phyloP scores from a whole-genome alignment of 2,888 invertebrate genomes.

The Phania funesta region DNA sequence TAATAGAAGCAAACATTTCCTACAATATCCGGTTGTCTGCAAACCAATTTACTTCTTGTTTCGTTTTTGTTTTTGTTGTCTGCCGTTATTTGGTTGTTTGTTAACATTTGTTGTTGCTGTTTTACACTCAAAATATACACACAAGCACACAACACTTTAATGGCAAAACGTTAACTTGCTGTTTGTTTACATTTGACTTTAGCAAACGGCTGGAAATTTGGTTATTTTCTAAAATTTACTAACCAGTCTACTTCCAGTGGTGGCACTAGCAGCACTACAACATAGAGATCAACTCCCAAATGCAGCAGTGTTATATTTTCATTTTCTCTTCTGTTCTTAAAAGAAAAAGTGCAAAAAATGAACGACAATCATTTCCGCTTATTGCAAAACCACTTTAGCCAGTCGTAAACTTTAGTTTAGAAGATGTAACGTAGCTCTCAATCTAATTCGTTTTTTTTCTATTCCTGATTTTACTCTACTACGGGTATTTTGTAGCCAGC shows the following conservation, averaged over 20 bases:
- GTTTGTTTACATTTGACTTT: conserved; percentile 44
- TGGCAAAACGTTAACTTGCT: conserved; percentile 45
- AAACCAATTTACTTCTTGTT: conserved; percentile 57
- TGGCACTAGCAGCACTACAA: neutral
- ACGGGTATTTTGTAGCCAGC: neutral
- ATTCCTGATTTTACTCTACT: neutral
- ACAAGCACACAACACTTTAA: neutral
- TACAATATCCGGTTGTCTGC: conserved; percentile 65
- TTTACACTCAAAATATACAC: neutral
- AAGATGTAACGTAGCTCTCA: conserved; percentile 36
- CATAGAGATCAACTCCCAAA: conserved; percentile 23
- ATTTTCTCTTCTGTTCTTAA: neutral
- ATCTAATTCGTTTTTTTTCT: neutral
- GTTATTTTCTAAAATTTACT: conserved; percentile 1
- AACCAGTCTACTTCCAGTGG: neutral
- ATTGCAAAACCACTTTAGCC: conserved; percentile 56
- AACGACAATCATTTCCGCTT: conserved; percentile 65
- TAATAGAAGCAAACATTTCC: conserved; percentile 64
- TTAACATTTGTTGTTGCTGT: conserved; percentile 12
- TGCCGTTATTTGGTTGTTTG: conserved; percentile 22
- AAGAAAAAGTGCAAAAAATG: neutral
- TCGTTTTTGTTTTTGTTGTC: conserved; percentile 13
- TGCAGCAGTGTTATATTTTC: conserved; percentile 40
- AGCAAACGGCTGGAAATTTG: conserved; percentile 21
- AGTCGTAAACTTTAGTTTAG: conserved; percentile 53